phyloP scores from a whole-genome alignment of 2,797 vertebrate species.

The Myotis daubentonii region DNA sequence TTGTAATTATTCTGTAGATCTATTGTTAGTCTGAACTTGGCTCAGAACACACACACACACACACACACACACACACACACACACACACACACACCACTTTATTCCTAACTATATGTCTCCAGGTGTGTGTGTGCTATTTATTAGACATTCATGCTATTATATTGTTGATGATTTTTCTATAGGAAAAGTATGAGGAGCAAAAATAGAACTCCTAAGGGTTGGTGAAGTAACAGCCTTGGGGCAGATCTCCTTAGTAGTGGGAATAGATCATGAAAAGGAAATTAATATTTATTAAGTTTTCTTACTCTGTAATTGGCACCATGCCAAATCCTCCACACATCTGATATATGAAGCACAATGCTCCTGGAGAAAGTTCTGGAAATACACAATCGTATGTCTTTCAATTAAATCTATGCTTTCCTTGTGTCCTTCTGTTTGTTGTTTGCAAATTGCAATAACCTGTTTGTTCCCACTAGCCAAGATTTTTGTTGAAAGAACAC shows the following conservation, averaged over 20 bases:
- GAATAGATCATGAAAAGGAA: not conserved
- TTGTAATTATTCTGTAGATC: not conserved
- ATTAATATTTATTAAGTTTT: not conserved
- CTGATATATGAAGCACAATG: not conserved
- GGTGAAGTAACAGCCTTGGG: not conserved
- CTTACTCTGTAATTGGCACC: not conserved
- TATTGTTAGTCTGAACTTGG: not conserved
- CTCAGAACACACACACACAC: not conserved
- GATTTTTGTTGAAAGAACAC: not conserved
- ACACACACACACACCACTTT: not conserved
- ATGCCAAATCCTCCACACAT: not conserved
- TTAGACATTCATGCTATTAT: not conserved
- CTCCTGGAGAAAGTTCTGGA: not conserved
- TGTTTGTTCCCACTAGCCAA: not conserved
- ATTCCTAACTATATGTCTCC: not conserved
- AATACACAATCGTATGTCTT: not conserved
- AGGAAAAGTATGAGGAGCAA: conserved; percentile 17
- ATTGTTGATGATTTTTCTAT: conserved; percentile 16
- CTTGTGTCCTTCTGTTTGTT: not conserved
- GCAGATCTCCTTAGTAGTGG: not conserved
- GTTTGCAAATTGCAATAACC: not conserved
- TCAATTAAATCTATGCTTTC: not conserved
- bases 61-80: no score
- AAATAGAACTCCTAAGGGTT: not conserved
- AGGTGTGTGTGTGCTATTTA: not conserved